Evolutionary conservation across 2,888 invertebrate genomes (phyloP).

Genomic region (Biston stratarius): DNA sequence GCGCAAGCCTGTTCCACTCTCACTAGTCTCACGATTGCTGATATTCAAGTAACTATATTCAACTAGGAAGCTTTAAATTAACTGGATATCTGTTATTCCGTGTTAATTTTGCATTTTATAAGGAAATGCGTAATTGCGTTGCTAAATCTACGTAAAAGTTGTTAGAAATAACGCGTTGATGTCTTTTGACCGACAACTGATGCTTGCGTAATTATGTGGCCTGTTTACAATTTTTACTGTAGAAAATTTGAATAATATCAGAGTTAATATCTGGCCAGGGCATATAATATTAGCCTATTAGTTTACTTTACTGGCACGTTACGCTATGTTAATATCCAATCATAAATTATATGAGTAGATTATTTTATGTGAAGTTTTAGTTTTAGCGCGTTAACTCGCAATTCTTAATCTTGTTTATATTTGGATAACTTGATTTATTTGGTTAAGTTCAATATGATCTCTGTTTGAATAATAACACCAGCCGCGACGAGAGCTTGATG

Average conservation of each 20-base stretch:
- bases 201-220: slow-evolving; percentile 41
- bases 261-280: slow-evolving; percentile 15
- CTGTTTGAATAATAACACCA: too few relatives aligned
- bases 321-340: slow-evolving; percentile 24
- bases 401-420: slow-evolving; percentile 13
- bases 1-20: slow-evolving; percentile 67
- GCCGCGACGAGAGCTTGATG: too few relatives aligned
- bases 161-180: slow-evolving; percentile 54
- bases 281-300: slow-evolving; percentile 34
- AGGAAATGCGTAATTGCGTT: slow-evolving; percentile 17
- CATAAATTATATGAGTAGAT: slow-evolving; percentile 17
- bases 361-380: slow-evolving; percentile 12
- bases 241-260: slow-evolving; percentile 51
- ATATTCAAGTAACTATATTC: slow-evolving; percentile 65
- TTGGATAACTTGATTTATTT: slow-evolving; percentile 1
- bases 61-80: slow-evolving; percentile 73
- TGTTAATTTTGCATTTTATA: slow-evolving; percentile 45
- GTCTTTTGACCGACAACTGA: slow-evolving; percentile 55
- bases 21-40: slow-evolving; percentile 60
- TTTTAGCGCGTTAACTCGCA: neutral
- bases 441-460: neutral
- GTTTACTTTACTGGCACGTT: slow-evolving; percentile 23
- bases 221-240: slow-evolving; percentile 33
- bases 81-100: slow-evolving; percentile 63
- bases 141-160: slow-evolving; percentile 17